Evolutionary conservation across 2,888 invertebrate species (phyloP).

Genomic region (Chalcosyrphus nemorum): DNA sequence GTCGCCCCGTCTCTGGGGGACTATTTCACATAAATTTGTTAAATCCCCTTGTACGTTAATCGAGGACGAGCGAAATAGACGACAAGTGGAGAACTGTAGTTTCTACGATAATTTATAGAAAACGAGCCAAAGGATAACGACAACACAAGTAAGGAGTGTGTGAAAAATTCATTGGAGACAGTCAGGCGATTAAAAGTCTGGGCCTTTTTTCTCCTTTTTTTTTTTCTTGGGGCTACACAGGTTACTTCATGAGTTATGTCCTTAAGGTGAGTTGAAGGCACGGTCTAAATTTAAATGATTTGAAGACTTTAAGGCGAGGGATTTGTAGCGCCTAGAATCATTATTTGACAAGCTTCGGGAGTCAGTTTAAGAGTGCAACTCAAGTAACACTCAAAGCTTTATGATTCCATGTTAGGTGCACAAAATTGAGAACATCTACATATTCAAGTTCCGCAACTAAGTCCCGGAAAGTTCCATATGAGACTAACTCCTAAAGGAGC

Average conservation of each 20-base stretch:
- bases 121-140: slow-evolving; percentile 24
- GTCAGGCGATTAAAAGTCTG: slow-evolving; percentile 52
- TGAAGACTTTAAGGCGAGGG: no score
- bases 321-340: no score
- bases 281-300: neutral
- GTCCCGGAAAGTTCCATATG: no score
- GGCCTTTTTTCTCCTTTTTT: no score
- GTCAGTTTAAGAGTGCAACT: no score
- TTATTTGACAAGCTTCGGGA: no score
- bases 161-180: slow-evolving; percentile 31
- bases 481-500: no score
- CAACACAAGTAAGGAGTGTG: slow-evolving; percentile 16
- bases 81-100: slow-evolving; percentile 51
- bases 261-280: neutral
- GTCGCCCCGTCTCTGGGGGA: neutral
- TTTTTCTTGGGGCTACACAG: neutral
- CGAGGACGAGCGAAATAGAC: neutral
- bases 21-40: slow-evolving; percentile 42
- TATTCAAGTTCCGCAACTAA: no score
- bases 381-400: no score
- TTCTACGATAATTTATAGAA: slow-evolving; percentile 56
- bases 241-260: neutral
- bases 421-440: no score
- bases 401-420: no score
- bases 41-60: slow-evolving; percentile 46